Evolutionary conservation across 2,797 vertebrate species (phyloP), one percentile per base, ranked within the genome.

Genomic region (Sebastes oblongus): DNA sequence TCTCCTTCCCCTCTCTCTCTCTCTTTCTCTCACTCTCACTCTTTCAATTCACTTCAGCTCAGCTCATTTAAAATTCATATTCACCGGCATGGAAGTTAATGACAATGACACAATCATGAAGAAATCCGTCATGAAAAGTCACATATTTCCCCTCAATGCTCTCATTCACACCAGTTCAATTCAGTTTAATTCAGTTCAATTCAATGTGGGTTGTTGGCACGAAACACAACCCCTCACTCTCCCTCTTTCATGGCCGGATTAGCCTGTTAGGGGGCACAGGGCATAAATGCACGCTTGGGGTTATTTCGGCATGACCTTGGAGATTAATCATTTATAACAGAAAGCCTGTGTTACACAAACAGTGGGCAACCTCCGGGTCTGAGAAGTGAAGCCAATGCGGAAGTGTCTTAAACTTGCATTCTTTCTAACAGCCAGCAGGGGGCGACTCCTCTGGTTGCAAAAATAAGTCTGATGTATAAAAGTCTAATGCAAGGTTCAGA

Each of bases 41-140:
- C 67, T 65, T 60, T 69, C 52, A 67, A 14, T 75, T 72, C 75
- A 75, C 8, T 62, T 69, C 73, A 73, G 22, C 55, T 70, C 60
- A 64, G n/a, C 62, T 73, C 72, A 67, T 75, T 75, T 75, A 6
- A 74, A 54, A 89, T 72, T 20, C 75, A 34, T 22, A 72, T 80
- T 81, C 56, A 56, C 46, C 77, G 72, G 25, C 56, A 64, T 78
- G 78, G 64, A 82, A 85, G 65, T 50, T 50, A 58, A 75, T n/a
- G 32, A 61, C 71, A 81, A 13, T 50, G 61, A 81, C 20, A 77
- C 52, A 80, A 78, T 83, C 71, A 64, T 27, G 34, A 66, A 10
- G 52, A 22, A 13, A 68, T 83, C 16, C 72, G 34, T 69, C 55
- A 66, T 81, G 72, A 56, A 84, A 83, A 83, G 73, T 42, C 24